Percentiles rank a stretch among this genome's conserved stretches.
Conservation (phyloP, 2,113 vertebrate genomes). For the Anhinga rufa region DNA sequence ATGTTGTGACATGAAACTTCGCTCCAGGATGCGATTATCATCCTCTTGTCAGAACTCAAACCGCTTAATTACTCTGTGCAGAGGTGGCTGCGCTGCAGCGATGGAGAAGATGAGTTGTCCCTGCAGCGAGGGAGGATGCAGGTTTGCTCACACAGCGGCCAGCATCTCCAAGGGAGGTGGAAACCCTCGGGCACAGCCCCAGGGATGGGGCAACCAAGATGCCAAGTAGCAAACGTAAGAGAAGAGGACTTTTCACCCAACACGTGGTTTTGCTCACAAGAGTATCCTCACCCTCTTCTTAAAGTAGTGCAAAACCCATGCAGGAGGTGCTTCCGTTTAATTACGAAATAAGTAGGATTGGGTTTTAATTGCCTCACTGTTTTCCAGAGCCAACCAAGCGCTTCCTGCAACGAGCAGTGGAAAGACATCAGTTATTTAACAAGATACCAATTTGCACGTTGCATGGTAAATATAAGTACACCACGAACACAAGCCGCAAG, state of each 20-base stretch:
- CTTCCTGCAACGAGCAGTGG: neutral
- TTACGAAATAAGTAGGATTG: neutral
- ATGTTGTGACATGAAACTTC: neutral
- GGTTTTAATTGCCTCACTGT: neutral
- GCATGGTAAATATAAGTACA: neutral
- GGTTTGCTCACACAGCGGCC: neutral
- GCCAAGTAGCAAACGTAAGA: neutral
- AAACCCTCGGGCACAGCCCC: neutral
- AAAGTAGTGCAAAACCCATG: neutral
- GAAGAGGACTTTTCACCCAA: neutral
- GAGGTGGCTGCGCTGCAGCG: neutral
- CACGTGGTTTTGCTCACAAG: fast-evolving
- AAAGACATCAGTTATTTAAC: neutral
- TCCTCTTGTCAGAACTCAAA: neutral
- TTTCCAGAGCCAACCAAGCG: neutral
- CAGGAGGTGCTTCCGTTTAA: neutral
- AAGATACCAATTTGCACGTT: neutral
- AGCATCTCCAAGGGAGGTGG: neutral
- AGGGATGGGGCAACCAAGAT: neutral
- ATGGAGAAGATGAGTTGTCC: neutral
- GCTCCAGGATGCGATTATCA: neutral
- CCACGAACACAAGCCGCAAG: neutral
- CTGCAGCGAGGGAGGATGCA: neutral
- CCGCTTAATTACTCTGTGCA: neutral
- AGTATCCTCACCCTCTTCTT: neutral